Conservation (phyloP, 1,140 invertebrate genomes). For the Gonioctena quinquepunctata region DNA sequence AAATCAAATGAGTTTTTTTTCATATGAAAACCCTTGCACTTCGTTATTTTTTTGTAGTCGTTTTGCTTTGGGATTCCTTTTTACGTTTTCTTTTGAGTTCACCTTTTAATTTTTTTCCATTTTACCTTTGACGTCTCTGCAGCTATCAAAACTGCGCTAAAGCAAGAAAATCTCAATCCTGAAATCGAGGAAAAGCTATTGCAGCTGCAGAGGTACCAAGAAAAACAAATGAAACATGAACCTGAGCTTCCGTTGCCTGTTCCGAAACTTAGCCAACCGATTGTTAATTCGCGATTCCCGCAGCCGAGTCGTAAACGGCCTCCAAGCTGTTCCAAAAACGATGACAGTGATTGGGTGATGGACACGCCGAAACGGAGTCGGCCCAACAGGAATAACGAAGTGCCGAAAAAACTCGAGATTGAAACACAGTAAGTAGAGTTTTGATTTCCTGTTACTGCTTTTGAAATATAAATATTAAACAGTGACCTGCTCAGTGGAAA, state of each 20-base stretch:
- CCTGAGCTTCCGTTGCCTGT: slow-evolving; percentile 45
- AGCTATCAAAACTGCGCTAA: slow-evolving; percentile 83
- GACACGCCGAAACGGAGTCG: slow-evolving; percentile 59
- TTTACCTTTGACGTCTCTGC: slow-evolving; percentile 27
- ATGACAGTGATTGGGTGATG: slow-evolving; percentile 63
- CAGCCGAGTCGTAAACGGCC: slow-evolving; percentile 45
- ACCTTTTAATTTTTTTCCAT: slow-evolving; percentile 25
- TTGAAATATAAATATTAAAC: no score
- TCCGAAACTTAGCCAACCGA: slow-evolving; percentile 34
- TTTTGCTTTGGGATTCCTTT: slow-evolving; percentile 52
- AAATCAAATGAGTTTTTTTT: slow-evolving; percentile 35
- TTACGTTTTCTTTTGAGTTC: slow-evolving; percentile 30
- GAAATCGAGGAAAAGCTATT: slow-evolving; percentile 92
- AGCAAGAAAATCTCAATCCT: slow-evolving; percentile 86
- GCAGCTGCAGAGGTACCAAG: slow-evolving; percentile 85
- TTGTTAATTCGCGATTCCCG: slow-evolving; percentile 27
- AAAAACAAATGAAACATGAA: slow-evolving; percentile 72
- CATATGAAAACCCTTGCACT: slow-evolving; percentile 45
- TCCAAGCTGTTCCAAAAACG: slow-evolving; percentile 48
- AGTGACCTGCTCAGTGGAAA: no score
- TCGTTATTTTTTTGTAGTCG: slow-evolving; percentile 46
- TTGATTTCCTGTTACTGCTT: no score
- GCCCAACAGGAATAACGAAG: slow-evolving; percentile 34
- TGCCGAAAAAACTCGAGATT: slow-evolving; percentile 40
- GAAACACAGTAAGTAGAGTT: slow-evolving; percentile 39